Percentiles rank a stretch among this genome's conserved stretches.
phyloP scores from a whole-genome alignment of 1,140 invertebrate species.

The Mactra quadrangularis region DNA sequence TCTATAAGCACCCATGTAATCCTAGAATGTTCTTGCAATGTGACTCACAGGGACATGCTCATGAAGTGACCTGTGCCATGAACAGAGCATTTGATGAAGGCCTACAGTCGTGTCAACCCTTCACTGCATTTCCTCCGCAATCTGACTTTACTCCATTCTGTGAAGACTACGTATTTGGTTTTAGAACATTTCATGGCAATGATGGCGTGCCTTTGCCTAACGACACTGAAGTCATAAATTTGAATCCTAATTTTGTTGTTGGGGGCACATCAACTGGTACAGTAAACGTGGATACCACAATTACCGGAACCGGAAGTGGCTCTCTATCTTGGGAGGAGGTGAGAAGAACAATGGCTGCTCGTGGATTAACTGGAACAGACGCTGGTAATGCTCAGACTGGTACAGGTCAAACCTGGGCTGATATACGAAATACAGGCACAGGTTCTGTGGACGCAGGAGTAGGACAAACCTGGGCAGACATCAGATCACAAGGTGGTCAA shows the following conservation, averaged over 20 bases:
- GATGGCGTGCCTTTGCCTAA: background rate
- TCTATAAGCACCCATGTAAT: conserved; percentile 53
- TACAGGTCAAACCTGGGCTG: too few relatives aligned
- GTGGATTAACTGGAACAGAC: too few relatives aligned
- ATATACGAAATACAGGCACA: too few relatives aligned
- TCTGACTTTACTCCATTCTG: conserved; percentile 5
- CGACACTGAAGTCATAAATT: background rate
- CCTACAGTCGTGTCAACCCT: conserved; percentile 3
- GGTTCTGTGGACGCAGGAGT: too few relatives aligned
- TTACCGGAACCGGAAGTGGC: too few relatives aligned
- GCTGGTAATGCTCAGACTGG: too few relatives aligned
- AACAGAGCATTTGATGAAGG: conserved; percentile 17
- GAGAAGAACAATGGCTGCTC: too few relatives aligned
- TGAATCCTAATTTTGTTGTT: background rate
- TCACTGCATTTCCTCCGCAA: too few relatives aligned
- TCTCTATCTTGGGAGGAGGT: too few relatives aligned
- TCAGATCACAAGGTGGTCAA: too few relatives aligned
- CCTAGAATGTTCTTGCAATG: conserved; percentile 32
- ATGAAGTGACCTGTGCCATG: background rate
- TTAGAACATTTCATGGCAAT: conserved; percentile 20
- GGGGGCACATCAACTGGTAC: background rate
- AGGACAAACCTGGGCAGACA: too few relatives aligned
- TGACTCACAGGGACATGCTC: conserved; percentile 1
- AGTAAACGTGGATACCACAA: background rate
- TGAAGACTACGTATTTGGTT: conserved; percentile 40